phyloP scores from a whole-genome alignment of 2,797 vertebrate genomes.

The Tokudaia tokunoshimensis region DNA sequence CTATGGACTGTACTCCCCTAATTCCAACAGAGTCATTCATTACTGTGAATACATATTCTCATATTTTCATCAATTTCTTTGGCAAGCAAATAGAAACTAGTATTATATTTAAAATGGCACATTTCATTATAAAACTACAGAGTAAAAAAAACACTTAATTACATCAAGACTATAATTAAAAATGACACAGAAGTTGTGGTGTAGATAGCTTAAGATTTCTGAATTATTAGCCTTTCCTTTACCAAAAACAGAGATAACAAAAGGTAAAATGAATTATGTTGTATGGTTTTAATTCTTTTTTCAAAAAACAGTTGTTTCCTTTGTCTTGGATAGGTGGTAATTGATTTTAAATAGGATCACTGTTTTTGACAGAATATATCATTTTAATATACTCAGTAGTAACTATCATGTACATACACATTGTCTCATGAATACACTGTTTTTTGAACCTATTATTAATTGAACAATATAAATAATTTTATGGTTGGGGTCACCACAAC shows the following conservation, averaged over 20 bases:
- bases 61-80: conserved; percentile 75
- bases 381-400: conserved; percentile 68
- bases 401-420: conserved; percentile 45
- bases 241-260: conserved; percentile 30
- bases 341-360: conserved; percentile 67
- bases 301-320: conserved; percentile 57
- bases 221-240: conserved; percentile 67
- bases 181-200: conserved; percentile 60
- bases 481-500: background rate
- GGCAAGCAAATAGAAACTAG: conserved; percentile 61
- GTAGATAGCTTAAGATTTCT: conserved; percentile 59
- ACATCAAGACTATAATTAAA: conserved; percentile 61
- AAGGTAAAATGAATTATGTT: conserved; percentile 54
- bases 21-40: conserved; percentile 73
- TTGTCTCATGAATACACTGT: background rate
- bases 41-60: conserved; percentile 76
- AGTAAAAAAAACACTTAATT: conserved; percentile 47
- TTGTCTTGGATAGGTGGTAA: conserved; percentile 22
- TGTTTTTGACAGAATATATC: conserved; percentile 60
- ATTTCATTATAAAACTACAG: conserved; percentile 62
- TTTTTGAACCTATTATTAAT: conserved; percentile 64
- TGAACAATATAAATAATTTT: conserved; percentile 47
- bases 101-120: conserved; percentile 56
- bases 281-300: conserved; percentile 65
- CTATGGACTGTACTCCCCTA: conserved; percentile 69